Conservation (phyloP, 1,140 invertebrate species). For the Dinoponera quadriceps region DNA sequence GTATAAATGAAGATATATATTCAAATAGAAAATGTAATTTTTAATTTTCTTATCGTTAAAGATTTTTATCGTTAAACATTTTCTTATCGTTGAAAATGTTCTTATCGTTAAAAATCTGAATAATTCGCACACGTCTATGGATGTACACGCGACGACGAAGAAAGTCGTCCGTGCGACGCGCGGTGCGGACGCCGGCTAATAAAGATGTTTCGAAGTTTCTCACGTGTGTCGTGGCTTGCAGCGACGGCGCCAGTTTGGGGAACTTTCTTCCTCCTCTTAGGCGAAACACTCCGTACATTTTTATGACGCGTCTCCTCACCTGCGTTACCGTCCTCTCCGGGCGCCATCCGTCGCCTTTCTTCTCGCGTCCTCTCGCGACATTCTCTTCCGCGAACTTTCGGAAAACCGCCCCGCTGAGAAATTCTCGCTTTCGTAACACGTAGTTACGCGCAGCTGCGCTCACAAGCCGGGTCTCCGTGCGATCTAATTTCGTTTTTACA, state of each 20-base stretch:
- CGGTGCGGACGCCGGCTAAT: slow-evolving; percentile 31
- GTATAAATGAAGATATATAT: too few relatives aligned
- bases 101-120: too few relatives aligned
- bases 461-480: too few relatives aligned
- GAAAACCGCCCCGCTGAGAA: not conserved
- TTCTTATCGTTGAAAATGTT: too few relatives aligned
- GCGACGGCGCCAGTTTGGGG: not conserved
- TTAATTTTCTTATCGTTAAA: too few relatives aligned
- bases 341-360: not conserved
- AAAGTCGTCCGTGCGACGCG: not conserved
- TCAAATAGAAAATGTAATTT: too few relatives aligned
- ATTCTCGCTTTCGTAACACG: too few relatives aligned
- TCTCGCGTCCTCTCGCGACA: not conserved
- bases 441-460: too few relatives aligned
- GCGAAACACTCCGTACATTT: slow-evolving; percentile 45
- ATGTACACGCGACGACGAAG: not conserved
- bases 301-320: slow-evolving; percentile 28
- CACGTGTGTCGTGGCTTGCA: slow-evolving; percentile 58
- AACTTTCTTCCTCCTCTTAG: slow-evolving; percentile 35
- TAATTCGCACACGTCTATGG: too few relatives aligned
- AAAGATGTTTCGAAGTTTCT: slow-evolving; percentile 67
- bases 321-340: not conserved
- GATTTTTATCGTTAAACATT: too few relatives aligned
- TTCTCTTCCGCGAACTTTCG: not conserved
- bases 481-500: not conserved